Percentiles rank a stretch among this genome's conserved stretches.
Conservation (phyloP, 2,797 vertebrate genomes). For the Aeoliscus strigatus region DNA sequence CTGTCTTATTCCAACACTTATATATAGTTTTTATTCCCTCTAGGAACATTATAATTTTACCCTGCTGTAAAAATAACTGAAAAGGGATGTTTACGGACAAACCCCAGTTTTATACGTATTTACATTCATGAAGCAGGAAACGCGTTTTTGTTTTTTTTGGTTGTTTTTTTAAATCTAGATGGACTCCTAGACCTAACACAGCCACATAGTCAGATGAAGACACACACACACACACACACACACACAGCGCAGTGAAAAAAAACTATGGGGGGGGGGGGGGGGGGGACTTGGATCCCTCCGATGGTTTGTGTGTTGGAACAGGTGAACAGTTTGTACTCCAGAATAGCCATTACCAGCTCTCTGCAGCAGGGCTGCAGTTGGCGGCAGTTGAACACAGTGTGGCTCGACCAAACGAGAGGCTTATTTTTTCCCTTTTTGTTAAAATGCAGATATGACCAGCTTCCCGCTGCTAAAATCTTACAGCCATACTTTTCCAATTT, state of each 20-base stretch:
- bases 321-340: constrained; percentile 86
- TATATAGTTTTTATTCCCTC: constrained; percentile 12
- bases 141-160: constrained; percentile 74
- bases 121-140: constrained; percentile 75
- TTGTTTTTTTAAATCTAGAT: no score
- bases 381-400: constrained; percentile 74
- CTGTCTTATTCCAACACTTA: background rate
- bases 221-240: constrained; percentile 32
- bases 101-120: constrained; percentile 75
- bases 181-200: constrained; percentile 73
- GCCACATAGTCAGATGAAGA: constrained; percentile 54
- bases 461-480: constrained; percentile 58
- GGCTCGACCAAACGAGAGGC: constrained; percentile 79
- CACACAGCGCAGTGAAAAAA: constrained; percentile 58
- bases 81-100: constrained; percentile 60
- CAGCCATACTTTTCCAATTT: constrained; percentile 59
- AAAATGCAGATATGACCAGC: constrained; percentile 75
- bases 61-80: constrained; percentile 41
- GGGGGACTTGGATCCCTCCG: constrained; percentile 77
- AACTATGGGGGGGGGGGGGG: constrained; percentile 52
- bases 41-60: constrained; percentile 13
- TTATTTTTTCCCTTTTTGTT: constrained; percentile 71
- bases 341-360: constrained; percentile 84
- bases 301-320: constrained; percentile 84
- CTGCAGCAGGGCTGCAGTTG: constrained; percentile 82